Conservation (phyloP, 2,888 invertebrate species). For the Steinernema scapterisci region DNA sequence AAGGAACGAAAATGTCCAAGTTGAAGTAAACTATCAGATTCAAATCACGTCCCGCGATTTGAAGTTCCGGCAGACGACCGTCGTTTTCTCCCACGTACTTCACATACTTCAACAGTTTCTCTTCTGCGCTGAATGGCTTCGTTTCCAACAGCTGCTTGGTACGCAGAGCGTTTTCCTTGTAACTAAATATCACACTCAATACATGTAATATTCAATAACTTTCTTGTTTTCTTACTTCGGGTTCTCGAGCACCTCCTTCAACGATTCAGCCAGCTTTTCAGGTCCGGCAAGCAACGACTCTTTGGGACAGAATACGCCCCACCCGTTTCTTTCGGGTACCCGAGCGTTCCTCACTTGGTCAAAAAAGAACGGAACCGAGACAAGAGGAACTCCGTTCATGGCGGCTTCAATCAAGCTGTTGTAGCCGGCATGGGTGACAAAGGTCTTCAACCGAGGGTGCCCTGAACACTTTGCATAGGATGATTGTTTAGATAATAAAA, state of each 20-base stretch:
- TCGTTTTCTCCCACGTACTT: slow-evolving; percentile 4
- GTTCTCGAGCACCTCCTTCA: slow-evolving; percentile 43
- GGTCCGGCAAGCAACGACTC: slow-evolving; percentile 1
- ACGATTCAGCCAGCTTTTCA: slow-evolving; percentile 41
- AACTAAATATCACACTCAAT: background rate
- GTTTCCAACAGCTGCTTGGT: background rate
- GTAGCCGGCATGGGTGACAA: slow-evolving; percentile 59
- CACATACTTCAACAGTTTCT: background rate
- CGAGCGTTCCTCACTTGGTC: slow-evolving; percentile 58
- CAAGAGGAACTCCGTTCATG: slow-evolving; percentile 48
- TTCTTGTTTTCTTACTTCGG: slow-evolving; percentile 37
- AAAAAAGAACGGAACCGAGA: slow-evolving; percentile 56
- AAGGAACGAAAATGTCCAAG: slow-evolving; percentile 7
- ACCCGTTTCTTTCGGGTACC: slow-evolving; percentile 54
- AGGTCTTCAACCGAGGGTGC: slow-evolving; percentile 53
- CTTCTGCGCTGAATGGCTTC: slow-evolving; percentile 22
- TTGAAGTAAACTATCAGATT: background rate
- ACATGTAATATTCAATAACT: background rate
- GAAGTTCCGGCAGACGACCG: background rate
- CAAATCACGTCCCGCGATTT: background rate
- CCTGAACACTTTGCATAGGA: slow-evolving; percentile 33
- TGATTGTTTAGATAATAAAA: too few species aligned
- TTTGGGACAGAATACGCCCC: slow-evolving; percentile 39
- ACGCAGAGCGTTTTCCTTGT: background rate
- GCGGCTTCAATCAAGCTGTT: slow-evolving; percentile 57